These are phyloP conservation scores for Teleopsis dalmanni DNA, from an alignment of 1,140 invertebrate species.

Conservation along the genomic window DNA sequence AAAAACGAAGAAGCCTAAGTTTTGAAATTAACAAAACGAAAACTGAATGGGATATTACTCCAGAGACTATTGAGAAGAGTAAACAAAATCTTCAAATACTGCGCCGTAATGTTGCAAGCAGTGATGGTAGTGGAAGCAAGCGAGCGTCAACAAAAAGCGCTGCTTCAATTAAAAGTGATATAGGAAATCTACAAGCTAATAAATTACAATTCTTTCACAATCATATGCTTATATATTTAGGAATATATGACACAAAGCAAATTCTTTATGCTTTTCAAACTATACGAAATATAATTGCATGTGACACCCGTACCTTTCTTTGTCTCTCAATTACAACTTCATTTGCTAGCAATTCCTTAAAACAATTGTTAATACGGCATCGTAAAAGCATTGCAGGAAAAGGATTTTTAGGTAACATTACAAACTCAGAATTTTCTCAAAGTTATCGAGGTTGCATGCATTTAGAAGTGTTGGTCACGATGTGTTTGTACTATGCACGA, in stretches of 20 bases:
- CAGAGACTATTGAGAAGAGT: slow-evolving; percentile 38
- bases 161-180: slow-evolving; percentile 16
- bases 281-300: slow-evolving; percentile 63
- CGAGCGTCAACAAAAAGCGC: slow-evolving; percentile 33
- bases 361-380: slow-evolving; percentile 63
- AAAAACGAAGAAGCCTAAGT: slow-evolving; percentile 41
- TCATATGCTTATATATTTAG: slow-evolving; percentile 74
- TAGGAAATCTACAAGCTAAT: not conserved
- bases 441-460: slow-evolving; percentile 72
- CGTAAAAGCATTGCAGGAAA: slow-evolving; percentile 73
- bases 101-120: slow-evolving; percentile 26
- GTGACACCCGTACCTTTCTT: slow-evolving; percentile 66
- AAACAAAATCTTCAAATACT: slow-evolving; percentile 42
- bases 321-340: slow-evolving; percentile 64
- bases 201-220: slow-evolving; percentile 65
- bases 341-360: slow-evolving; percentile 48
- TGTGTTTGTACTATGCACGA: slow-evolving; percentile 72
- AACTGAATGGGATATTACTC: slow-evolving; percentile 22
- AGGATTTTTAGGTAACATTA: slow-evolving; percentile 65
- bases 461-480: slow-evolving; percentile 69
- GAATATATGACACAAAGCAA: slow-evolving; percentile 70
- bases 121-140: slow-evolving; percentile 21
- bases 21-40: slow-evolving; percentile 33
- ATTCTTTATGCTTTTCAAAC: slow-evolving; percentile 72
- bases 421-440: slow-evolving; percentile 54